Base-by-base conservation (phyloP, 2,888 invertebrate genomes). In the Noctua comes region DNA sequence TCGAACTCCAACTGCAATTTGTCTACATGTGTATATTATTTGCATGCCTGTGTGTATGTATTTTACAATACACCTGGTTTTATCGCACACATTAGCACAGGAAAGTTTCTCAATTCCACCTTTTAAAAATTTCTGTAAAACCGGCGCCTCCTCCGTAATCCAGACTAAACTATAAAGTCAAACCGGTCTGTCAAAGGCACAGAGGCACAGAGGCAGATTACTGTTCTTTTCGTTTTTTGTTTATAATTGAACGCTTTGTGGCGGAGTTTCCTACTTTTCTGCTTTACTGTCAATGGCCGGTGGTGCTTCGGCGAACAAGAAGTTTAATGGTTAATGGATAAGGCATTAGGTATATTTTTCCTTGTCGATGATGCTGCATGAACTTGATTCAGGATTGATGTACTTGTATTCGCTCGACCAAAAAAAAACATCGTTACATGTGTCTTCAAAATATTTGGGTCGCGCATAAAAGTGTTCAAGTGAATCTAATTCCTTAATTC, bases 181-280 rank as follows among this genome's bases (percentile, higher is more conserved):
- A 91, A 90, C 90, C 82, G 79, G 90, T 88, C 80, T 77, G 88
- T 91, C 91, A 91, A 91, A 92, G 91, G 86, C 90, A 79, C 91
- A 91, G 91, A 91, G 79, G 78, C 91, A 93, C 91, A 91, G 91
- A 91, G 83, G 77, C 91, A 93, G 94, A 95, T 95, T 94, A 95
- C 73, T 79, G 90, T 92, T 92, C 92, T 93, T 95, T 91, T 92
- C 89, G 88, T 93, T 94, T 95, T 95, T 95, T 93, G 92, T 92
- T 93, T 93, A 91, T 93, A 93, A 95, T 94, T 94, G 92, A 91
- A 91, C 90, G 94, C 95, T 95, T 95, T 95, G 94, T 94, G 92
- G 89, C 81, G 72, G 80, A 86, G 92, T 94, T 94, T 91, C 86
- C 88, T 90, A 43, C 77, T 68, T 76, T 68, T 77, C 84, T 72